phyloP scores from a whole-genome alignment of 1,140 invertebrate genomes.

The Bombus affinis region DNA sequence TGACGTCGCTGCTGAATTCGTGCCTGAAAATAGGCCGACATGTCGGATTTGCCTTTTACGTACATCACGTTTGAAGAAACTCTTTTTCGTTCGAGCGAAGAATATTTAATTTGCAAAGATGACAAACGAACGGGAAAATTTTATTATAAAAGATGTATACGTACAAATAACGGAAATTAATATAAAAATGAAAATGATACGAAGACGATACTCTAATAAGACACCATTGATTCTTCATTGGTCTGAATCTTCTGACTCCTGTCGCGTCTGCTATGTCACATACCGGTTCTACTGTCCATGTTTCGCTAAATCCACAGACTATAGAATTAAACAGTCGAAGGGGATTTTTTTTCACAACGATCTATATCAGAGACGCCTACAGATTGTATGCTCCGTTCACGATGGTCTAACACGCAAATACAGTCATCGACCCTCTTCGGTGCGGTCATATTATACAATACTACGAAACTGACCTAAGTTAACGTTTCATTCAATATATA shows the following conservation, averaged over 20 bases:
- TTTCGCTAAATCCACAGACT: background rate
- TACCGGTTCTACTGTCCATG: background rate
- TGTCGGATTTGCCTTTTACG: constrained; percentile 32
- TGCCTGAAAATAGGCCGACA: constrained; percentile 38
- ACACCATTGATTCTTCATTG: too few relatives aligned
- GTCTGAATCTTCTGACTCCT: constrained; percentile 2
- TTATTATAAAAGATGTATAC: too few relatives aligned
- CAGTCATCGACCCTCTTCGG: constrained; percentile 75
- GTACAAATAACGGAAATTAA: too few relatives aligned
- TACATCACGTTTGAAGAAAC: constrained; percentile 3
- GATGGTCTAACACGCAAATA: constrained; percentile 77
- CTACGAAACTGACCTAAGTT: constrained; percentile 73
- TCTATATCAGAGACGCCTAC: constrained; percentile 77
- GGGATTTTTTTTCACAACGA: constrained; percentile 45
- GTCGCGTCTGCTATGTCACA: background rate
- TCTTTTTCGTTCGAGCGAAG: background rate
- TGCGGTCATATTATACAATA: constrained; percentile 69
- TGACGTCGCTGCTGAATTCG: constrained; percentile 30
- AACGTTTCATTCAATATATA: constrained; percentile 72
- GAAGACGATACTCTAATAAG: too few relatives aligned
- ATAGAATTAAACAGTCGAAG: background rate
- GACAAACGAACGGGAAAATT: too few relatives aligned
- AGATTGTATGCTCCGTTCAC: constrained; percentile 71
- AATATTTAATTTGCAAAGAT: too few relatives aligned
- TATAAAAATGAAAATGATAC: too few relatives aligned